phyloP scores from a whole-genome alignment of 2,113 vertebrate species.

The Clarias magur region DNA sequence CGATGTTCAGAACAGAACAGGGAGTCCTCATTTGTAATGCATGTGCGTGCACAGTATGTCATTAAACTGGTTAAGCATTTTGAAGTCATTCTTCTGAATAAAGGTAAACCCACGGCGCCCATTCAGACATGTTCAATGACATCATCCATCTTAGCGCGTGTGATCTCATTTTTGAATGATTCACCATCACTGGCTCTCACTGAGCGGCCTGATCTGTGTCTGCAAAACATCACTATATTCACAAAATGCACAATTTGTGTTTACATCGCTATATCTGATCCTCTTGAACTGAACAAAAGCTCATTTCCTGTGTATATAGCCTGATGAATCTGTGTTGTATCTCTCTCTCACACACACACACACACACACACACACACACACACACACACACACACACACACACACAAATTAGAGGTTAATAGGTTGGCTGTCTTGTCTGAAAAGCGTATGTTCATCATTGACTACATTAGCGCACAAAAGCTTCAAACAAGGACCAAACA shows the following conservation, averaged over 20 bases:
- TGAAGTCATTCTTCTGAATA: neutral
- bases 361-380: neutral
- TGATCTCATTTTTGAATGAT: constrained; percentile 31
- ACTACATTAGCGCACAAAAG: constrained; percentile 23
- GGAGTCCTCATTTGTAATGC: neutral
- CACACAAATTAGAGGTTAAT: constrained; percentile 24
- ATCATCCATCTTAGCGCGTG: constrained; percentile 2
- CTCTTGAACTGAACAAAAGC: neutral
- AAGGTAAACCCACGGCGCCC: neutral
- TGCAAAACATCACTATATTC: neutral
- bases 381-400: constrained; percentile 2
- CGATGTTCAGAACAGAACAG: too few relatives aligned
- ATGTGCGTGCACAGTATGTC: neutral
- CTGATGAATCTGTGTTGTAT: neutral
- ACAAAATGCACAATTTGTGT: neutral
- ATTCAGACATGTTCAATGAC: constrained; percentile 10
- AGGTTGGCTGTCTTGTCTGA: neutral
- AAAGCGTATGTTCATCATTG: neutral
- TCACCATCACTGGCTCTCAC: neutral
- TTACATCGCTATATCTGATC: neutral
- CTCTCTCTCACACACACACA: constrained; percentile 4
- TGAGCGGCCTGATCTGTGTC: neutral
- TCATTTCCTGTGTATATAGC: neutral
- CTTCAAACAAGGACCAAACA: constrained; percentile 20
- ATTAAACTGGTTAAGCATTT: neutral